Evolutionary conservation across 2,113 vertebrate genomes (phyloP).

Genomic region (Taurulus bubalis): DNA sequence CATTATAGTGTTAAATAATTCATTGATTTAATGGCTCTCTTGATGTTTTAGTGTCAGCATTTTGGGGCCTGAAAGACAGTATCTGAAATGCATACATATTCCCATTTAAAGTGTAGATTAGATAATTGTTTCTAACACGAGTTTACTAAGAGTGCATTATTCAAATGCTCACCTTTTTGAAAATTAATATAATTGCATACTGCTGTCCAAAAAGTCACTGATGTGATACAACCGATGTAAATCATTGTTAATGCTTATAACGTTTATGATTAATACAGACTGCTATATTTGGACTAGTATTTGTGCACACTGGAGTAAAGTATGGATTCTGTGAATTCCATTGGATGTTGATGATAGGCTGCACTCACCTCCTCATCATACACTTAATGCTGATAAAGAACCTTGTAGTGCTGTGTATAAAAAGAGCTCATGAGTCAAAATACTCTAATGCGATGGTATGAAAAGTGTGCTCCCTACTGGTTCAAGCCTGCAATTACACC

Average conservation of each 20-base stretch:
- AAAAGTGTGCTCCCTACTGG: conserved; percentile 76
- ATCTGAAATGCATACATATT: conserved; percentile 32
- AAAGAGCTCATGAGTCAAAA: neutral
- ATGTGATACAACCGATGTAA: neutral
- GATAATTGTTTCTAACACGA: conserved; percentile 11
- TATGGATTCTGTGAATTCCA: neutral
- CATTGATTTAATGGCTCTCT: conserved; percentile 42
- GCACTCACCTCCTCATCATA: neutral
- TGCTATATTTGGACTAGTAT: neutral
- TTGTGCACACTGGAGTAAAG: neutral
- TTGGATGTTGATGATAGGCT: neutral
- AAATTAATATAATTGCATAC: neutral
- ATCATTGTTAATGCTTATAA: neutral
- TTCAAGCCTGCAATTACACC: conserved; percentile 50
- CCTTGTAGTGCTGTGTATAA: neutral
- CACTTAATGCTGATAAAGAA: neutral
- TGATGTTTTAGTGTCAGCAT: conserved; percentile 23
- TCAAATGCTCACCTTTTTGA: neutral
- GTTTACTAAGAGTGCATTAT: neutral
- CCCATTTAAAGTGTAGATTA: conserved; percentile 2
- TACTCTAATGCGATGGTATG: conserved; percentile 40
- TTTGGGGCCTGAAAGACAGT: conserved; percentile 30
- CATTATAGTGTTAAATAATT: conserved; percentile 48
- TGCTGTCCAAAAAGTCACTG: neutral
- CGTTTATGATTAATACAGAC: neutral